Conservation (phyloP, 2,888 invertebrate genomes). For the Agrilus cyanescens region DNA sequence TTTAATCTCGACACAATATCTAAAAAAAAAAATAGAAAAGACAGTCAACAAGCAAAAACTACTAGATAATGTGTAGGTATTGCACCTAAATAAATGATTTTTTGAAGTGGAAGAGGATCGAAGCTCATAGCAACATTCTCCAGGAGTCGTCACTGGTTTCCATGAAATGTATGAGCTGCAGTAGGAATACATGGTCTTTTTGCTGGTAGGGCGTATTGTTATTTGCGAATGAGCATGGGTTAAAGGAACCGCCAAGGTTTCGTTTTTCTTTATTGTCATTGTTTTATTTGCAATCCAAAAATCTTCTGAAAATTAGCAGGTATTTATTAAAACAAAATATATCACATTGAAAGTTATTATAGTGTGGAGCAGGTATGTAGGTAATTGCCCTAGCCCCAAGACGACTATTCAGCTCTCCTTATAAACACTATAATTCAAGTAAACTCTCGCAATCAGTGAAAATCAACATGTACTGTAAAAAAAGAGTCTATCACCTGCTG, state of each 20-base stretch:
- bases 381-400: no score
- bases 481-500: no score
- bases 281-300: constrained; percentile 31
- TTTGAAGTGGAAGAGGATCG: constrained; percentile 36
- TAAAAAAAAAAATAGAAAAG: constrained; percentile 23
- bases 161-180: constrained; percentile 49
- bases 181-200: constrained; percentile 38
- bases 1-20: constrained; percentile 69
- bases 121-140: constrained; percentile 33
- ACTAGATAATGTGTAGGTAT: constrained; percentile 5
- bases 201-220: constrained; percentile 57
- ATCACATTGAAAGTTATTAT: no score
- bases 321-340: constrained; percentile 2
- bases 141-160: constrained; percentile 42
- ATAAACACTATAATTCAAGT: no score
- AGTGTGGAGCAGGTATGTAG: no score
- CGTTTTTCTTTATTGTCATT: constrained; percentile 41
- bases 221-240: constrained; percentile 62
- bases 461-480: no score
- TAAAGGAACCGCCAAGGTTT: constrained; percentile 63
- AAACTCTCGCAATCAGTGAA: no score
- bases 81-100: constrained; percentile 36
- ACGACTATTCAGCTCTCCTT: no score
- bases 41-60: constrained; percentile 2
- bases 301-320: constrained; percentile 8